Percentiles rank a stretch among this genome's conserved stretches.
Conservation (phyloP, 2,888 invertebrate genomes). For the Rhingia rostrata region DNA sequence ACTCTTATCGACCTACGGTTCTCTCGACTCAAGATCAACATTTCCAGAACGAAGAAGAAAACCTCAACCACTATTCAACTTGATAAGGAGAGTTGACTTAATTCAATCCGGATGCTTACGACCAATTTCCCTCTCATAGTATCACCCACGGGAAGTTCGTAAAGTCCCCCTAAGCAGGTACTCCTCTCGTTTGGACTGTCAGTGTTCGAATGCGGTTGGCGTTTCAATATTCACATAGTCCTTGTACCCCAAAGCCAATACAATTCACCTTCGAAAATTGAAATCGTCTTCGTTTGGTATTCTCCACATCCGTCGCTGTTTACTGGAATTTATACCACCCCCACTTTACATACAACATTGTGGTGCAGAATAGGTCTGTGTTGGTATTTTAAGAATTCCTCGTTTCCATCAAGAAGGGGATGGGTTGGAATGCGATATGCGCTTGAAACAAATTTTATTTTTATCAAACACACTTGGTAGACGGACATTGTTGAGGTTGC, state of each 20-base stretch:
- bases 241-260: conserved; percentile 10
- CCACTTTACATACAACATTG: conserved; percentile 31
- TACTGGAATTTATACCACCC: conserved; percentile 37
- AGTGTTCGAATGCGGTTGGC: conserved; percentile 4
- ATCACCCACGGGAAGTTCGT: too few species aligned
- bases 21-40: not conserved
- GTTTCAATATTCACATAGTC: not conserved
- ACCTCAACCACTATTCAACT: not conserved
- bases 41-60: not conserved
- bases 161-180: too few species aligned
- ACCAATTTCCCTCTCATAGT: not conserved
- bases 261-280: conserved; percentile 37
- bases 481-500: conserved; percentile 26
- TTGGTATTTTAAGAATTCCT: conserved; percentile 22
- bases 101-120: not conserved
- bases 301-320: conserved; percentile 7
- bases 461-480: conserved; percentile 19
- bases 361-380: not conserved
- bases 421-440: conserved; percentile 8
- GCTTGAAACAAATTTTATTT: conserved; percentile 12
- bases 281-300: conserved; percentile 13
- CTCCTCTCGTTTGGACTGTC: not conserved
- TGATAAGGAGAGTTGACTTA: not conserved
- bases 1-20: not conserved
- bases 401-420: not conserved